A percentile compares a stretch with the other conserved stretches of the same genome.
Evolutionary conservation across 2,888 invertebrate species (phyloP).

Genomic region (Sesamia inferens): DNA sequence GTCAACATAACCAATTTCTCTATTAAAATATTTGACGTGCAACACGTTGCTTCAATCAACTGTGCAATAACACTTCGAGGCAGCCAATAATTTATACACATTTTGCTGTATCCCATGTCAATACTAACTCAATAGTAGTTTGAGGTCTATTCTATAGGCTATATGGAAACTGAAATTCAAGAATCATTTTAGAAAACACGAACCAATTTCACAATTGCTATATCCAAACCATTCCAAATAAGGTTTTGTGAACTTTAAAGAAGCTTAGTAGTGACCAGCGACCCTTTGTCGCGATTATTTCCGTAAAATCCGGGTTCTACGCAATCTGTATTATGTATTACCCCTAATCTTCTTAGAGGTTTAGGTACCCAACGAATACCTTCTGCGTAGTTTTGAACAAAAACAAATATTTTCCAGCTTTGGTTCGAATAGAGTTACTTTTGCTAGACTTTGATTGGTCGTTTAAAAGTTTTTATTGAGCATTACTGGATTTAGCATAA

Average conservation of each 20-base stretch:
- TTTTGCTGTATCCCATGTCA: constrained; percentile 35
- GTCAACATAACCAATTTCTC: constrained; percentile 40
- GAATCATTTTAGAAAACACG: constrained; percentile 22
- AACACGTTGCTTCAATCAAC: constrained; percentile 42
- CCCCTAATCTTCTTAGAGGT: constrained; percentile 60
- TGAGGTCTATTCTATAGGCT: constrained; percentile 9
- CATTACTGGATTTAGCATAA: constrained; percentile 52
- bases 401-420: constrained; percentile 39
- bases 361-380: constrained; percentile 13
- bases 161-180: constrained; percentile 28
- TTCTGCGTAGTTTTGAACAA: constrained; percentile 36
- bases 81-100: constrained; percentile 40
- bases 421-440: constrained; percentile 35
- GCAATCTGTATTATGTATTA: constrained; percentile 43
- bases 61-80: constrained; percentile 33
- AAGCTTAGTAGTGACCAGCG: constrained; percentile 32
- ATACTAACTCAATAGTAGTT: constrained; percentile 45
- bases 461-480: constrained; percentile 51
- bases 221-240: constrained; percentile 13
- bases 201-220: neutral
- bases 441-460: constrained; percentile 49
- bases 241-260: constrained; percentile 45
- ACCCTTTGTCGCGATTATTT: constrained; percentile 45
- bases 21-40: constrained; percentile 51
- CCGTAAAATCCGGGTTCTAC: constrained; percentile 22